These are phyloP conservation scores for Dasyprocta punctata DNA, from an alignment of 2,113 vertebrate species.

Conservation along the genomic window DNA sequence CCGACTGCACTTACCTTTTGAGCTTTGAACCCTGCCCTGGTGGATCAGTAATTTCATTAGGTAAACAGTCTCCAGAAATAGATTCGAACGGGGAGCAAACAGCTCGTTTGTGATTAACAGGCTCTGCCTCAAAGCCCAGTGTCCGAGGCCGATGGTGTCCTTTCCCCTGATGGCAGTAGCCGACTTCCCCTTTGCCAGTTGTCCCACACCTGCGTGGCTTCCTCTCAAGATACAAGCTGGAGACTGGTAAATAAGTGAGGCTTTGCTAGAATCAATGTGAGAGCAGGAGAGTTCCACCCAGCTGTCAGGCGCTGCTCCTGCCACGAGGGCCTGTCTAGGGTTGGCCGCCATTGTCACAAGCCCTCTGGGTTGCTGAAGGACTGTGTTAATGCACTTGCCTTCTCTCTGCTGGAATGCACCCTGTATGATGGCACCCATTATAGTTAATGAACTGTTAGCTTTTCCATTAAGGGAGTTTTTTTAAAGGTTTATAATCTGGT, in stretches of 20 bases:
- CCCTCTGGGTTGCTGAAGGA: rapidly evolving
- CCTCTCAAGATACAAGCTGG: constrained; percentile 83
- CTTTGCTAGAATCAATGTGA: constrained; percentile 27
- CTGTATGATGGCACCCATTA: constrained; percentile 14
- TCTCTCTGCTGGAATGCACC: rapidly evolving
- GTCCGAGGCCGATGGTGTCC: constrained; percentile 76
- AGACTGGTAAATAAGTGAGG: constrained; percentile 72
- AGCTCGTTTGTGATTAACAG: constrained; percentile 83
- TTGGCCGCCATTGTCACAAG: neutral
- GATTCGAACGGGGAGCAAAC: constrained; percentile 73
- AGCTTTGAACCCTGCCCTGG: constrained; percentile 79
- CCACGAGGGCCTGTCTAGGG: neutral
- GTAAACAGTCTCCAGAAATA: constrained; percentile 81
- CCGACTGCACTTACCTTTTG: constrained; percentile 72
- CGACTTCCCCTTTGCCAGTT: constrained; percentile 82
- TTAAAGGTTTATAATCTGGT: constrained; percentile 57
- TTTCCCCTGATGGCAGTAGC: constrained; percentile 61
- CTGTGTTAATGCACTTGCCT: neutral
- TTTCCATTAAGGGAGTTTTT: constrained; percentile 59
- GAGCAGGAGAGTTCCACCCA: constrained; percentile 65
- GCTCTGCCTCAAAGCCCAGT: constrained; percentile 64
- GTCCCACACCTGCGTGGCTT: constrained; percentile 83
- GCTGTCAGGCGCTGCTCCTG: neutral
- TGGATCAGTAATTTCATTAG: constrained; percentile 76
- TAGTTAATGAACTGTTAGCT: constrained; percentile 40